Conservation (phyloP, 1,140 invertebrate genomes). For the Chlorops oryzae region DNA sequence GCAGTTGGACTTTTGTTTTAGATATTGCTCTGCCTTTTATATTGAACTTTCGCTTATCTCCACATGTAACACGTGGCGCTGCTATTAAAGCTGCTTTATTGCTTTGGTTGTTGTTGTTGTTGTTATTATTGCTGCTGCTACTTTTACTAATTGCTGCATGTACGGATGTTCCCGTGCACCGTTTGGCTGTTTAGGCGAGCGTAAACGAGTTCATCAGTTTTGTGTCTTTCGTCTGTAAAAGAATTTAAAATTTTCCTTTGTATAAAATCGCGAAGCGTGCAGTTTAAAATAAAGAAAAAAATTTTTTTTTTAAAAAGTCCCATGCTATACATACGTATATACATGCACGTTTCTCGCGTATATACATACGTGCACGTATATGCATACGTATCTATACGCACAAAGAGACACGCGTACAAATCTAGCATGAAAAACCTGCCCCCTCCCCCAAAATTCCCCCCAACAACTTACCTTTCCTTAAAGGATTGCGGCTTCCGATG, state of each 20-base stretch:
- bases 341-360: constrained; percentile 1
- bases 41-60: constrained; percentile 7
- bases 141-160: no score
- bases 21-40: constrained; percentile 7
- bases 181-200: no score
- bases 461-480: constrained; percentile 76
- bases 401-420: constrained; percentile 50
- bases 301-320: constrained; percentile 10
- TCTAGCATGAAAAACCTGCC: no score
- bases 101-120: no score
- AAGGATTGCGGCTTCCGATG: constrained; percentile 90
- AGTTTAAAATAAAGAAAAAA: constrained; percentile 5
- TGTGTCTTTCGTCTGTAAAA: no score
- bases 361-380: constrained; percentile 3
- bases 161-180: no score
- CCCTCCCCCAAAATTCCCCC: no score
- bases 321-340: constrained; percentile 12
- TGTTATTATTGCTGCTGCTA: no score
- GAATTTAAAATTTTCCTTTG: no score
- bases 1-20: neutral
- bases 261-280: no score
- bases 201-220: no score
- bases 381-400: constrained; percentile 8
- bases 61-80: constrained; percentile 4
- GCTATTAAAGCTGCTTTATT: neutral